Evolutionary conservation across 1,140 invertebrate genomes (phyloP).

Genomic region (Scaptomyza pallida): DNA sequence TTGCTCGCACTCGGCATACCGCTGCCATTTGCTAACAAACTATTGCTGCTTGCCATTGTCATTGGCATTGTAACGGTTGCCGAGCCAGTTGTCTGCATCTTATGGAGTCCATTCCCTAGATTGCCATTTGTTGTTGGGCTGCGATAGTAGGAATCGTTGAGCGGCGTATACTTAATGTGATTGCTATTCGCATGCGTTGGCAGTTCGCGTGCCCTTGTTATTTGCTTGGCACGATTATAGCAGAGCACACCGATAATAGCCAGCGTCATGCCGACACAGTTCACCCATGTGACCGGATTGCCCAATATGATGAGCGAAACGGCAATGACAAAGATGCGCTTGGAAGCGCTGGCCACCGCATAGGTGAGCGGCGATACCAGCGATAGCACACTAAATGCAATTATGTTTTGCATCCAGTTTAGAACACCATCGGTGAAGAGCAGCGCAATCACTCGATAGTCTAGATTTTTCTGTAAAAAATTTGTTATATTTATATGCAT

Average conservation of each 20-base stretch:
- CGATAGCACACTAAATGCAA: slow-evolving; percentile 96
- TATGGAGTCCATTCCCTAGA: slow-evolving; percentile 61
- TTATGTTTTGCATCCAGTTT: slow-evolving; percentile 97
- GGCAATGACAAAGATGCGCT: slow-evolving; percentile 96
- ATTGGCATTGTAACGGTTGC: slow-evolving; percentile 30
- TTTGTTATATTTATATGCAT: not conserved
- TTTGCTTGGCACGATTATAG: slow-evolving; percentile 89
- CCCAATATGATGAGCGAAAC: slow-evolving; percentile 94
- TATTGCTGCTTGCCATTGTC: slow-evolving; percentile 45
- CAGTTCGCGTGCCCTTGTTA: slow-evolving; percentile 53
- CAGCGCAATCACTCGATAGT: slow-evolving; percentile 86
- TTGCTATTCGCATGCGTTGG: slow-evolving; percentile 55
- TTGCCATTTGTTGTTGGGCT: slow-evolving; percentile 54
- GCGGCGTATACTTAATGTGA: slow-evolving; percentile 69
- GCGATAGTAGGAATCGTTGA: slow-evolving; percentile 66
- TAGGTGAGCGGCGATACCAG: slow-evolving; percentile 96
- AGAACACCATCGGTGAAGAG: slow-evolving; percentile 93
- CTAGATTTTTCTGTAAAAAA: slow-evolving; percentile 82
- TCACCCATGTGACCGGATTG: slow-evolving; percentile 95
- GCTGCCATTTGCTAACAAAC: slow-evolving; percentile 69
- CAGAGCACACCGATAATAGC: slow-evolving; percentile 95
- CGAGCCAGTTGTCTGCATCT: slow-evolving; percentile 9
- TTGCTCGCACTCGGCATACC: slow-evolving; percentile 70
- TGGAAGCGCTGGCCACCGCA: slow-evolving; percentile 97
- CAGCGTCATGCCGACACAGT: slow-evolving; percentile 95